Conservation (phyloP, 92 coral and sea anemone genomes). For the Porites cylindrica region DNA sequence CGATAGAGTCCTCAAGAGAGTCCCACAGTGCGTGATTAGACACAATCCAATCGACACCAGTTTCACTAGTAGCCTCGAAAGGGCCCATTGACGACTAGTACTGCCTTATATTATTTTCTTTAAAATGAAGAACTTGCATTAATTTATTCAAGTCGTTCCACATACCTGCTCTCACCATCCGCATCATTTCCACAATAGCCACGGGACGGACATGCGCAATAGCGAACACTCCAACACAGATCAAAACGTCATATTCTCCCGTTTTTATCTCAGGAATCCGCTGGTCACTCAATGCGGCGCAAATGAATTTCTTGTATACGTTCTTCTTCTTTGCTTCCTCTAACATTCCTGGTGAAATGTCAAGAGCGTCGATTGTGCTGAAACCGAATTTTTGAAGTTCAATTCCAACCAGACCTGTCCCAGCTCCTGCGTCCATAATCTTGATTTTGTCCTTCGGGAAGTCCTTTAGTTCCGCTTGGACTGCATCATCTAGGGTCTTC, state of each 20-base stretch:
- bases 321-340: slow-evolving; percentile 22
- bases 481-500: neutral
- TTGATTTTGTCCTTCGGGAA: neutral
- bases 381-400: slow-evolving; percentile 21
- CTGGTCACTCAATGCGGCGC: slow-evolving; percentile 12
- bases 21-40: no score
- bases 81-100: no score
- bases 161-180: slow-evolving; percentile 29
- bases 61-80: no score
- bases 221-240: slow-evolving; percentile 17
- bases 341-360: slow-evolving; percentile 36
- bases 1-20: no score
- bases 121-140: no score
- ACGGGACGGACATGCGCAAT: slow-evolving; percentile 4
- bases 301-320: slow-evolving; percentile 23
- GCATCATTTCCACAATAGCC: slow-evolving; percentile 16
- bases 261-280: slow-evolving; percentile 3
- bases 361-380: slow-evolving; percentile 33
- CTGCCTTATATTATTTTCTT: no score
- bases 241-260: slow-evolving; percentile 19
- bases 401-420: slow-evolving; percentile 1
- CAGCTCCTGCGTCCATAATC: slow-evolving; percentile 3
- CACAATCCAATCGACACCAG: no score
- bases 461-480: neutral
- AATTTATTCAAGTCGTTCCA: neutral